Evolutionary conservation across 2,888 invertebrate species (phyloP), one percentile per base, ranked within the genome.

Genomic region (Synanthedon andrenaeformis): DNA sequence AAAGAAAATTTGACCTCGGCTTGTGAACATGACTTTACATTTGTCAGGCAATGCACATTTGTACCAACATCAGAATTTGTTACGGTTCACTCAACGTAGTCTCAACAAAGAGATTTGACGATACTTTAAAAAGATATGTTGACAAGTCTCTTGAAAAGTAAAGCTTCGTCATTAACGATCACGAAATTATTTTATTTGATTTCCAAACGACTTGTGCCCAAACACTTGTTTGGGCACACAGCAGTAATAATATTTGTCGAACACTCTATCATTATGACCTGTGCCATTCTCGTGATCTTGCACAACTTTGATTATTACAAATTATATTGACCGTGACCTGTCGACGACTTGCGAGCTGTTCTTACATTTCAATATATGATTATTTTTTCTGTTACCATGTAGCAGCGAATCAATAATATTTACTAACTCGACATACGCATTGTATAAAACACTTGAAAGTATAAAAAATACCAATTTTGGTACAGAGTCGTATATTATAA

Each of bases 201-300:
- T 54, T 52, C 56, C 59, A 58, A 53, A 51, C 62, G 64, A 66
- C 74, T 72, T n/a, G n/a, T n/a, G n/a, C n/a, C 56, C 59, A 58
- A 53, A 51, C 62, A 66, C 74, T 72, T 75, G 67, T 67, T 72
- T 65, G 62, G 58, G 55, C 62, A 61, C 60, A 64, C 59, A 67
- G 64, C 64, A 65, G 19, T 19, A 74, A 73, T 10, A 76, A 75
- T 78, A 72, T 81, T 81, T 76, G 74, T 72, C 59, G 62, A 70
- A 62, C 77, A 69, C 79, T 79, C 49, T 49, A 17, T 49, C 17
- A 49, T 49, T 49, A 14, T 14, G 49, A 57, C 57, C 58, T 63
- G 59, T 66, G 65, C 61, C 59, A 65, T 63, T 64, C 59, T 56
- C 59, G 59, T 58, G 56, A 51, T 61, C 59, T 56, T 58, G 53